phyloP scores from a whole-genome alignment of 2,888 invertebrate species.

The Euzophera pinguis region DNA sequence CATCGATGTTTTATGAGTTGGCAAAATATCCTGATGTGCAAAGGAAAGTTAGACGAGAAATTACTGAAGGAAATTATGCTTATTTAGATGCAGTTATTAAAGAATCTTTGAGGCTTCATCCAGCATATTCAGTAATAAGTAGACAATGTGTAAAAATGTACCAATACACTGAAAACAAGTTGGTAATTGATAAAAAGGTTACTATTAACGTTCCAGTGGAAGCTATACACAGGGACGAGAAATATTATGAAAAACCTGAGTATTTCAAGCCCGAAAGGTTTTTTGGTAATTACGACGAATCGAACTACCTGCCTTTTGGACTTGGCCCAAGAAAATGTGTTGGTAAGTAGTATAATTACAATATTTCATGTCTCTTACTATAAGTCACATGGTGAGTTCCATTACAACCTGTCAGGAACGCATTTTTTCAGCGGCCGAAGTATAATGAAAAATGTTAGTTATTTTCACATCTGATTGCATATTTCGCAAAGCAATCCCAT shows the following conservation, averaged over 20 bases:
- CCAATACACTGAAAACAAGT: slow-evolving; percentile 50
- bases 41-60: slow-evolving; percentile 39
- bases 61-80: slow-evolving; percentile 32
- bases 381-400: too few relatives aligned
- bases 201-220: slow-evolving; percentile 61
- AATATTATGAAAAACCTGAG: slow-evolving; percentile 48
- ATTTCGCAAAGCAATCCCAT: too few relatives aligned
- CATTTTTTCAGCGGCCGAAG: too few relatives aligned
- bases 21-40: slow-evolving; percentile 51
- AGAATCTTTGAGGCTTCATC: slow-evolving; percentile 64
- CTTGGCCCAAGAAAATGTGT: slow-evolving; percentile 68
- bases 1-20: slow-evolving; percentile 56
- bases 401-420: too few relatives aligned
- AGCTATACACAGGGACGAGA: slow-evolving; percentile 56
- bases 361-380: too few relatives aligned
- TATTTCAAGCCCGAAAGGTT: slow-evolving; percentile 63
- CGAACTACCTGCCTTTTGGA: slow-evolving; percentile 62
- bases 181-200: slow-evolving; percentile 57
- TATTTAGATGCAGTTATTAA: slow-evolving; percentile 58
- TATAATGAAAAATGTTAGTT: too few relatives aligned
- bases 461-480: too few relatives aligned
- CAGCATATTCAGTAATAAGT: slow-evolving; percentile 57
- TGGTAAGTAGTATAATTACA: slow-evolving; percentile 42
- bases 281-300: slow-evolving; percentile 36
- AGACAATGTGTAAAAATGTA: slow-evolving; percentile 62